Base-by-base conservation (phyloP, 1,140 invertebrate genomes). In the Drosophila punjabiensis region DNA sequence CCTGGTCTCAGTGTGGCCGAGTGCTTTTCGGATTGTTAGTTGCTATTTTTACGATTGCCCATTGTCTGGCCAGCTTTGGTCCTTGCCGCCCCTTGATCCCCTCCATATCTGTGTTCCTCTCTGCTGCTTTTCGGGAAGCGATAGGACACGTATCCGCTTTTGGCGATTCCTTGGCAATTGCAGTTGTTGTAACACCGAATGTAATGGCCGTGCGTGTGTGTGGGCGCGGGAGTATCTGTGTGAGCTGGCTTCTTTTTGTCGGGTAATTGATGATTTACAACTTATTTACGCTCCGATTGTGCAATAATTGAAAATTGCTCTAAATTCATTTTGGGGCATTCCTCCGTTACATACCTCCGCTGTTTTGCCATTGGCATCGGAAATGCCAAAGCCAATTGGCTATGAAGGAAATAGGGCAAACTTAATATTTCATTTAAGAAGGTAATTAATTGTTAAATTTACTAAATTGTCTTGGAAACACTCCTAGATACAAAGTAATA, bases 241-340 rank as follows among this genome's bases (percentile, higher is more conserved):
- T 50, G 30, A 64, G 61, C 52, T 77, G 76, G 68, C 52, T 70
- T 53, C 61, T 84, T 81, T 89, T 89, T 81, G 60, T 66, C 70
- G 56, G 81, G 82, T 90, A 89, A 89, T 89, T 89, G 85, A 89
- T 89, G 85, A 89, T 89, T 89, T 89, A 89, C 85, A 89, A 89
- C 85, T 89, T 89, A 89, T 90, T 89, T 89, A 89, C 85, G 85
- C 85, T 89, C 82, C 86, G 77, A 85, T 89, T 89, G 85, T 90
- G 85, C 86, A 90, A 89, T 89, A 89, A 89, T 89, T 89, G 85
- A 89, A 89, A 89, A 89, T 90, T 89, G 86, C 85, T 85, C 86
- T 70, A 85, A 86, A 89, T 90, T 85, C 86, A 90, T 90, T 58
- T 90, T 82, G 68, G 68, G 64, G 67, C 85, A 87, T 87, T 88